phyloP scores from a whole-genome alignment of 2,888 invertebrate genomes.

The Unio delphinus region DNA sequence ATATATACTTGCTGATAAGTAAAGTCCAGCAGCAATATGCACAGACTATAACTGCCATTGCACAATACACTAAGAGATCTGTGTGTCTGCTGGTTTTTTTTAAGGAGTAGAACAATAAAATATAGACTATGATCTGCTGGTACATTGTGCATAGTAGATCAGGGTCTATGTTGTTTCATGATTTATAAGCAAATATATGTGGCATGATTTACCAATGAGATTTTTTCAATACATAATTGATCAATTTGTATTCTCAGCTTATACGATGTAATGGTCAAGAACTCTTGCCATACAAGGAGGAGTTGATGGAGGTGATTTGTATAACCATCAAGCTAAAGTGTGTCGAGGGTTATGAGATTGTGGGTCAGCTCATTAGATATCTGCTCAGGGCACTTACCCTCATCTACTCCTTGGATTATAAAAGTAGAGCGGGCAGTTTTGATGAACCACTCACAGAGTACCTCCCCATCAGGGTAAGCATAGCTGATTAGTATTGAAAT shows the following conservation, averaged over 20 bases:
- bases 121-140: too few relatives aligned
- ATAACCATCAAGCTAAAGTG: constrained; percentile 81
- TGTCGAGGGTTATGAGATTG: constrained; percentile 78
- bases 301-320: constrained; percentile 80
- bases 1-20: too few relatives aligned
- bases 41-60: too few relatives aligned
- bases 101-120: too few relatives aligned
- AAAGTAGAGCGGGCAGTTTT: constrained; percentile 77
- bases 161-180: too few relatives aligned
- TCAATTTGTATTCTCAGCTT: constrained; percentile 65
- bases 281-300: constrained; percentile 79
- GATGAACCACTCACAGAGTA: constrained; percentile 79
- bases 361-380: constrained; percentile 78
- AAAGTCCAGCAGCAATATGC: too few relatives aligned
- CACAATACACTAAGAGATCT: too few relatives aligned
- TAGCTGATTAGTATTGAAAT: too few relatives aligned
- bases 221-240: neutral
- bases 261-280: constrained; percentile 80
- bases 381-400: constrained; percentile 76
- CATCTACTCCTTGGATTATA: constrained; percentile 78
- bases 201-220: neutral
- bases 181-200: too few relatives aligned
- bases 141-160: too few relatives aligned
- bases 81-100: too few relatives aligned
- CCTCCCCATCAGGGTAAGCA: constrained; percentile 78